Conservation (phyloP, 2,888 invertebrate genomes). For the Unio pictorum region DNA sequence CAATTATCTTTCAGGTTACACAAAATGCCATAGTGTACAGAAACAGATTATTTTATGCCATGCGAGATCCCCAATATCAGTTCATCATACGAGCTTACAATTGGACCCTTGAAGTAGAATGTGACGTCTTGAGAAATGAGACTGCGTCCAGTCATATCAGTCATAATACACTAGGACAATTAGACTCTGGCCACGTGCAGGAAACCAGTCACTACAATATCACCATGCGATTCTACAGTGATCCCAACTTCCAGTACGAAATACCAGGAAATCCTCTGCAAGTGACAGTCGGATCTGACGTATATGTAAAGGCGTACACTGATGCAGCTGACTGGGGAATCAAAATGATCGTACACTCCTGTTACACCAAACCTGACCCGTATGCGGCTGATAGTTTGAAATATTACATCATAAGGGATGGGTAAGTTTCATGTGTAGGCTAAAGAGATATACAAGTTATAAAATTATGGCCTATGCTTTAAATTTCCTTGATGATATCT, state of each 20-base stretch:
- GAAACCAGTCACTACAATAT: slow-evolving; percentile 21
- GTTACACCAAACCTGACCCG: slow-evolving; percentile 27
- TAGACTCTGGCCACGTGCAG: slow-evolving; percentile 5
- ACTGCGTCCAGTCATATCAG: slow-evolving; percentile 6
- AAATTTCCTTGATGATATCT: not conserved
- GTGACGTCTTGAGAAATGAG: not conserved
- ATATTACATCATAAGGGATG: slow-evolving; percentile 25
- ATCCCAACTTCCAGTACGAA: slow-evolving; percentile 19
- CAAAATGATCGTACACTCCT: slow-evolving; percentile 28
- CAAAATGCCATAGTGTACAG: too few relatives aligned
- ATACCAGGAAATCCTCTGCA: slow-evolving; percentile 17
- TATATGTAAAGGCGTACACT: slow-evolving; percentile 34
- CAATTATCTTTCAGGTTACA: too few relatives aligned
- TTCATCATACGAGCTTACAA: too few relatives aligned
- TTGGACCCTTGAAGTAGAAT: too few relatives aligned
- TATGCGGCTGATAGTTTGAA: slow-evolving; percentile 11
- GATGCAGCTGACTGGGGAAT: slow-evolving; percentile 21
- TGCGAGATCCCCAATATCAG: too few relatives aligned
- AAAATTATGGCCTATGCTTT: too few relatives aligned
- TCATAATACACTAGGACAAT: slow-evolving; percentile 1
- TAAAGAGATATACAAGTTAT: too few relatives aligned
- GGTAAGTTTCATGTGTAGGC: slow-evolving; percentile 8
- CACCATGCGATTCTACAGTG: slow-evolving; percentile 21
- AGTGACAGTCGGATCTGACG: slow-evolving; percentile 20
- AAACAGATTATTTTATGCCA: too few relatives aligned